These are phyloP conservation scores for Apamea crenata DNA, from an alignment of 2,888 invertebrate genomes.

Conservation along the genomic window DNA sequence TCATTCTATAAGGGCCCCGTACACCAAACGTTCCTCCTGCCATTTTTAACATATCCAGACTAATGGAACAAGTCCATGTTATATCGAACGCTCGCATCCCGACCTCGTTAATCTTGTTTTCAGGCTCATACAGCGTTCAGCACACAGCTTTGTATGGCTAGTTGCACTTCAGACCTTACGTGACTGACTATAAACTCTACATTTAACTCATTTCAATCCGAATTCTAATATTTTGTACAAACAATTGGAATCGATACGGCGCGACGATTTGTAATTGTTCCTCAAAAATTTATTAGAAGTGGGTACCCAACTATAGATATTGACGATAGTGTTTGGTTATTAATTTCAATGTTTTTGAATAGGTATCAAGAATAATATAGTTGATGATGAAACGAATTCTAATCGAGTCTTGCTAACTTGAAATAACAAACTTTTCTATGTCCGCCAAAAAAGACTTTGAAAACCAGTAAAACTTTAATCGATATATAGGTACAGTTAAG, in stretches of 20 bases:
- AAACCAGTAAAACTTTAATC: constrained; percentile 37
- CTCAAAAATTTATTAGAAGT: constrained; percentile 6
- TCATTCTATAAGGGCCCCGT: constrained; percentile 42
- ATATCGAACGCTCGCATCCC: constrained; percentile 48
- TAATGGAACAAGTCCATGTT: constrained; percentile 62
- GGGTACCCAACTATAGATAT: not conserved
- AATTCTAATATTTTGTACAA: constrained; percentile 9
- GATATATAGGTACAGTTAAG: not conserved
- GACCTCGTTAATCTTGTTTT: constrained; percentile 65
- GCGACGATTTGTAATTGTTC: constrained; percentile 29
- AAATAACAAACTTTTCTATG: constrained; percentile 11
- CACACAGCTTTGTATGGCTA: constrained; percentile 55
- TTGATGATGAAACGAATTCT: not conserved
- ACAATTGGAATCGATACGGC: constrained; percentile 17
- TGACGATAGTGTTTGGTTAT: not conserved
- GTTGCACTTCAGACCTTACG: constrained; percentile 42
- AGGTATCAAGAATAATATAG: not conserved
- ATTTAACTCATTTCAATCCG: constrained; percentile 22
- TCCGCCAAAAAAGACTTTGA: constrained; percentile 19
- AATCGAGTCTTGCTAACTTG: constrained; percentile 17
- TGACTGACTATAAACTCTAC: constrained; percentile 22
- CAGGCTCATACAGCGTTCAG: constrained; percentile 61
- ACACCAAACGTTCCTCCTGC: constrained; percentile 31
- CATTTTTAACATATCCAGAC: constrained; percentile 60
- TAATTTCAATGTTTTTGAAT: not conserved